Base-by-base conservation (phyloP, 2,113 vertebrate genomes). In the Cebus imitator region DNA sequence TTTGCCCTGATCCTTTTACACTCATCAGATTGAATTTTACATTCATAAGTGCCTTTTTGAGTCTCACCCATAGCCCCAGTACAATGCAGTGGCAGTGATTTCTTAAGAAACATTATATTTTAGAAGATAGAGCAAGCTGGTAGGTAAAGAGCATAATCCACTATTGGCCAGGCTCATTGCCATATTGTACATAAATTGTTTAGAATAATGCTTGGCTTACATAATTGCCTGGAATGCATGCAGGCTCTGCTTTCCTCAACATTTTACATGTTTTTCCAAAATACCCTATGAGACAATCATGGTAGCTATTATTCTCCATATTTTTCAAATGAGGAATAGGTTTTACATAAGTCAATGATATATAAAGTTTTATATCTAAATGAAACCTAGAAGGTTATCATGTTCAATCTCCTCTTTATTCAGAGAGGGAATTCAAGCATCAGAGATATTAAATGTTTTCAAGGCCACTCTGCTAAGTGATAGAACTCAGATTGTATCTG, bases 201-300 rank as follows among this genome's bases (percentile, higher is more conserved):
- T 81, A 75, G 14, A 8, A 40, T 76, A 35, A 66, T 64, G 12
- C 21, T 91, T 93, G 37, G 17, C 52, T 87, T 87, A 7, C n/a
- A 43, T 84, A 88, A 83, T 75, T 17, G 4, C 6, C 27, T 35
- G 32, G 73, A 85, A 91, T 72, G 1, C 23, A 8, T 68, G 9
- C 21, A 40, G 16, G 5, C n/a, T 91, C 50, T 79, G 18, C 13
- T 43, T 79, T 17, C 5, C 7, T 52, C 27, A 57, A 35, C 5
- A n/a, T 82, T 91, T 96, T 70, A 78, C 14, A 17, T 37, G 50
- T 61, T 87, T 87, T 93, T 85, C 72, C n/a, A 81, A 91, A 93
- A 76, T 43, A 70, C n/a, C 9, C 32, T 40, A 8, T 85, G 45
- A 58, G n/a, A 87, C 20, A 40, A 14, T 86, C n/a, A 82, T 27